phyloP scores from a whole-genome alignment of 2,888 invertebrate species.

The Sarcophaga carnaria region DNA sequence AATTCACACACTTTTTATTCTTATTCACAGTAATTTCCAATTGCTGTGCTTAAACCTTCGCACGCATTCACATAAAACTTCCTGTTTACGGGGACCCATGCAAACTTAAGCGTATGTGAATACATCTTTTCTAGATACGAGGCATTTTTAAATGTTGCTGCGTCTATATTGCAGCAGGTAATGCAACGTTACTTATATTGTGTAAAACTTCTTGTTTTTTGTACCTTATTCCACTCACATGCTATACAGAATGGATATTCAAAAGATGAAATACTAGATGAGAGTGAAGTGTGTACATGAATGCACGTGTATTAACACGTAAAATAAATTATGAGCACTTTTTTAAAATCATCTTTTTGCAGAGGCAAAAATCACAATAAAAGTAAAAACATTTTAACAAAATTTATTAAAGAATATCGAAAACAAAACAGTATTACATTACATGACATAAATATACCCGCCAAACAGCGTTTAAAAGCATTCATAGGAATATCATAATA shows the following conservation, averaged over 20 bases:
- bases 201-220: slow-evolving; percentile 21
- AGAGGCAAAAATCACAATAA: too few species aligned
- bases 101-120: slow-evolving; percentile 53
- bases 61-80: not conserved
- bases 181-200: slow-evolving; percentile 28
- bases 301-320: slow-evolving; percentile 65
- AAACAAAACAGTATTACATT: too few species aligned
- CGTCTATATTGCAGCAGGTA: slow-evolving; percentile 4
- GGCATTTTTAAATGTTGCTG: slow-evolving; percentile 47
- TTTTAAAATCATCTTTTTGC: not conserved
- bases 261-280: too few species aligned
- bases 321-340: slow-evolving; percentile 65
- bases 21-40: slow-evolving; percentile 48
- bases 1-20: slow-evolving; percentile 63
- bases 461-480: too few species aligned
- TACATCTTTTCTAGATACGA: slow-evolving; percentile 52
- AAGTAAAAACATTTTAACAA: too few species aligned
- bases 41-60: slow-evolving; percentile 1
- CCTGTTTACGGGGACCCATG: not conserved
- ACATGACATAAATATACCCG: too few species aligned
- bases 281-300: not conserved
- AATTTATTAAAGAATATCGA: too few species aligned
- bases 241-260: too few species aligned
- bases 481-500: too few species aligned
- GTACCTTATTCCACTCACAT: too few species aligned